Conservation (phyloP, 2,888 invertebrate species). For the Athripsodes cinereus region DNA sequence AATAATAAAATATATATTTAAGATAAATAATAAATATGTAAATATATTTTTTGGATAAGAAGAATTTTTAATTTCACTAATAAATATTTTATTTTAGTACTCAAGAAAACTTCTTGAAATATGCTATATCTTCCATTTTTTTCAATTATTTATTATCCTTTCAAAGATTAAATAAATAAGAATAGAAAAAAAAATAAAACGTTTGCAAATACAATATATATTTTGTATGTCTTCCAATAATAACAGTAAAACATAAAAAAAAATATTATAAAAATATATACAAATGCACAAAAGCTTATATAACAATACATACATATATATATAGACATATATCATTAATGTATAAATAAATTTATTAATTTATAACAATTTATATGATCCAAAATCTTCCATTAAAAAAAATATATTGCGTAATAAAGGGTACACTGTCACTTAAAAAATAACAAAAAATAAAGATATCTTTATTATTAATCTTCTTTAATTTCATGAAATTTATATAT, state of each 20-base stretch:
- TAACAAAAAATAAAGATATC: background rate
- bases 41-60: background rate
- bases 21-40: background rate
- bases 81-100: background rate
- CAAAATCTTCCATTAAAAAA: constrained; percentile 23
- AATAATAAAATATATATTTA: background rate
- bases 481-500: no score
- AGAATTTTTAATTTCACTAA: background rate
- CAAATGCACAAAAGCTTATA: constrained; percentile 16
- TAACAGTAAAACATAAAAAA: constrained; percentile 8
- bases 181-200: background rate
- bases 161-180: background rate
- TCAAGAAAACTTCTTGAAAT: background rate
- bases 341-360: constrained; percentile 7
- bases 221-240: constrained; percentile 26
- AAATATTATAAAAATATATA: constrained; percentile 7
- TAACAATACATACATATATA: constrained; percentile 19
- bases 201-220: constrained; percentile 21
- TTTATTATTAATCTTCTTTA: background rate
- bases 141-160: no score
- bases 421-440: background rate
- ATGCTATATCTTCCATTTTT: no score
- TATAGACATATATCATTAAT: constrained; percentile 14
- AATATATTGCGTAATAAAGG: constrained; percentile 3
- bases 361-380: constrained; percentile 18